A percentile compares a stretch with the other conserved stretches of the same genome.
These are phyloP conservation scores for Oscheius sp. DNA, from an alignment of 2,888 invertebrate species.

Conservation along the genomic window DNA sequence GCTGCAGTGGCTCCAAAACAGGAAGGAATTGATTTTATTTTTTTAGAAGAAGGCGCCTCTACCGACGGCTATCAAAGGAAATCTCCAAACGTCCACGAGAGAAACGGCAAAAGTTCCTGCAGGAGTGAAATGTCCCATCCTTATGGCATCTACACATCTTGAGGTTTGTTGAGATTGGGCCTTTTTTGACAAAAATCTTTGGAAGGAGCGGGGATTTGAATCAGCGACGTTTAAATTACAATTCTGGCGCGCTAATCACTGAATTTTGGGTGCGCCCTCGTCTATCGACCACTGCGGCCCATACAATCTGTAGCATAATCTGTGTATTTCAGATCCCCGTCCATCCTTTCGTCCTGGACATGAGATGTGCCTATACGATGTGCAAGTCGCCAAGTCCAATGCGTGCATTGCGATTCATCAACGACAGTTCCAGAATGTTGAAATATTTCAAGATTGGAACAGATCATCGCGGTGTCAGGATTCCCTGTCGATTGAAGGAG, in stretches of 20 bases:
- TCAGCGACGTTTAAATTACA: too few species aligned
- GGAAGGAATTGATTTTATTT: too few species aligned
- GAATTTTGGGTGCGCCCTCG: too few species aligned
- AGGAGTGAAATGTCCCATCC: conserved; percentile 9
- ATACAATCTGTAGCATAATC: too few species aligned
- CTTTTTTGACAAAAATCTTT: too few species aligned
- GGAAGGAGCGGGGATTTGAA: too few species aligned
- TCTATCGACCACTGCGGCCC: too few species aligned
- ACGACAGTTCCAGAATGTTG: conserved; percentile 16
- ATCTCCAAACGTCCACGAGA: background rate
- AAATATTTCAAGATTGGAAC: background rate
- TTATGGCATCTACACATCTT: conserved; percentile 2
- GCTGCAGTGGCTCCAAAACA: too few species aligned
- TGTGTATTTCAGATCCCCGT: conserved; percentile 22
- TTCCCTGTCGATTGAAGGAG: conserved; percentile 21
- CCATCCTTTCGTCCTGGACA: conserved; percentile 17
- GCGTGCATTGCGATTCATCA: conserved; percentile 8
- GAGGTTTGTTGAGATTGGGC: background rate
- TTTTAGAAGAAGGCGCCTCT: conserved; percentile 3
- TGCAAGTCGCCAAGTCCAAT: background rate
- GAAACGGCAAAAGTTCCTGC: background rate
- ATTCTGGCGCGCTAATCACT: too few species aligned
- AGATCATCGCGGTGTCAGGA: background rate
- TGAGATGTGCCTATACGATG: background rate
- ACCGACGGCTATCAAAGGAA: background rate